A percentile compares a stretch with the other conserved stretches of the same genome.
Conservation (phyloP, 2,888 invertebrate species). For the Apotomis capreana region DNA sequence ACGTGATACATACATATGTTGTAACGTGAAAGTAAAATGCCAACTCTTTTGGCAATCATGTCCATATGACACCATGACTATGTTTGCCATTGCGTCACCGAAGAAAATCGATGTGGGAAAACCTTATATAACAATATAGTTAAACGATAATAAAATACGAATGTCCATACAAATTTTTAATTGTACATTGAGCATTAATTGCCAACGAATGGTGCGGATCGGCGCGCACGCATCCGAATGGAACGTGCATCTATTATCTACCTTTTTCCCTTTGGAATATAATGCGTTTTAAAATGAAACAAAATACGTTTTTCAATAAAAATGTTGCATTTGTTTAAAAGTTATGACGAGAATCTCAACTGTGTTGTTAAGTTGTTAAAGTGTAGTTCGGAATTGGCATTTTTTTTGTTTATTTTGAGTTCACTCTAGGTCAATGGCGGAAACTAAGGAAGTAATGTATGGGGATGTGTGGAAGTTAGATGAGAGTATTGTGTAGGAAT, state of each 20-base stretch:
- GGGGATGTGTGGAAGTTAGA: constrained; percentile 13
- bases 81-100: neutral
- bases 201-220: constrained; percentile 47
- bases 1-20: no score
- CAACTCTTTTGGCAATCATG: neutral
- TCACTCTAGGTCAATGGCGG: constrained; percentile 44
- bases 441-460: constrained; percentile 1
- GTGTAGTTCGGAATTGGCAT: neutral
- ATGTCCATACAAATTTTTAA: constrained; percentile 43
- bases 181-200: constrained; percentile 47
- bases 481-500: neutral
- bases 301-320: neutral
- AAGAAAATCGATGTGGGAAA: constrained; percentile 15
- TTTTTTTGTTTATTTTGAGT: constrained; percentile 26
- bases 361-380: constrained; percentile 2
- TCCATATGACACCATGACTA: neutral
- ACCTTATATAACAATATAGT: constrained; percentile 14
- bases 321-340: neutral
- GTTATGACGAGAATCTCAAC: constrained; percentile 4
- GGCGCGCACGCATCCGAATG: constrained; percentile 45
- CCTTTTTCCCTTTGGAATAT: neutral
- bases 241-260: constrained; percentile 43
- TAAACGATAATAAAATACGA: constrained; percentile 18
- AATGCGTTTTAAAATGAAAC: constrained; percentile 3
- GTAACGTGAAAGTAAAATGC: no score